A percentile compares a stretch with the other conserved stretches of the same genome.
These are phyloP conservation scores for Cyrtodaria siliqua DNA, from an alignment of 2,888 invertebrate species.

Conservation along the genomic window DNA sequence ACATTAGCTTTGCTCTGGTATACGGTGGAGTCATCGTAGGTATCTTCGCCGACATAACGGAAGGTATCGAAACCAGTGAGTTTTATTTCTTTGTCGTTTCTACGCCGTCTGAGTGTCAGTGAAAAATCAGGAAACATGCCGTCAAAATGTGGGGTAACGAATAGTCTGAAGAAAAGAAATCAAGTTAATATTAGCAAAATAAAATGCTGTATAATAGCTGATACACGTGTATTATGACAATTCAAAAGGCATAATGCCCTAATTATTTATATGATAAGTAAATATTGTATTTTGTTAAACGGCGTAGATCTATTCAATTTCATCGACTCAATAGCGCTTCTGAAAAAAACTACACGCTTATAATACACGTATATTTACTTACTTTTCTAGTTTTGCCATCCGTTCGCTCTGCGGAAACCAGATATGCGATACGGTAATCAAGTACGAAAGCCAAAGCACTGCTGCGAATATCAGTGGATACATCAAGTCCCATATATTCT, in stretches of 20 bases:
- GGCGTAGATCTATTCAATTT: no score
- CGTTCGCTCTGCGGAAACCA: conserved; percentile 99
- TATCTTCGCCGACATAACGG: conserved; percentile 73
- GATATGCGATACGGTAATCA: conserved; percentile 98
- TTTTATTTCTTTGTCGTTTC: conserved; percentile 91
- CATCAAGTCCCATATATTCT: conserved; percentile 56
- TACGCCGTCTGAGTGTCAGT: conserved; percentile 94
- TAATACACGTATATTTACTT: no score
- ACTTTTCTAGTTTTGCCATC: conserved; percentile 97
- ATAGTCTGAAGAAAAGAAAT: conserved; percentile 64
- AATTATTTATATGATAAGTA: no score
- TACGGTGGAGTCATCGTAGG: conserved; percentile 61
- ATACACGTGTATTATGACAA: no score
- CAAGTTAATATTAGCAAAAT: no score
- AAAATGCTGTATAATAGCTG: no score
- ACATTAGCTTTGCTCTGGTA: conserved; percentile 53
- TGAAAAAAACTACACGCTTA: no score
- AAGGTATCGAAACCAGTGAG: conserved; percentile 74
- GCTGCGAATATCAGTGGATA: conserved; percentile 72
- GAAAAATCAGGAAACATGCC: conserved; percentile 97
- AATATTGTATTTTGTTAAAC: no score
- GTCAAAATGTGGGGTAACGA: conserved; percentile 89
- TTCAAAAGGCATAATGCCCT: no score
- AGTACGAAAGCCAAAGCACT: conserved; percentile 95
- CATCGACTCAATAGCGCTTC: no score